phyloP scores from a whole-genome alignment of 2,888 invertebrate genomes.

The Psylliodes chrysocephalus region DNA sequence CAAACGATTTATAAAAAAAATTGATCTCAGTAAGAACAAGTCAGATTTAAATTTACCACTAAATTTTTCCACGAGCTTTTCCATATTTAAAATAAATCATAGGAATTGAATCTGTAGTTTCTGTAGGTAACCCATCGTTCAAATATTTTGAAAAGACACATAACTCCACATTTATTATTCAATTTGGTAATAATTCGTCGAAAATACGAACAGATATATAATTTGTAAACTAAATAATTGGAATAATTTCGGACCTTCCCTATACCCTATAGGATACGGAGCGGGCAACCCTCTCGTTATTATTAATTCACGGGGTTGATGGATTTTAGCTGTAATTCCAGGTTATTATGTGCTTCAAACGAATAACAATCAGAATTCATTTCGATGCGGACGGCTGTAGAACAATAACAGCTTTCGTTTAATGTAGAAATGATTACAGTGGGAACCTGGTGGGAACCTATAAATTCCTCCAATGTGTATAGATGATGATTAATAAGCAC shows the following conservation, averaged over 20 bases:
- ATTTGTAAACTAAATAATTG: neutral
- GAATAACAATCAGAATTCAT: neutral
- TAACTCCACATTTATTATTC: too few relatives aligned
- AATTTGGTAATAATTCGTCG: too few relatives aligned
- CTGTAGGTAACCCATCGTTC: too few relatives aligned
- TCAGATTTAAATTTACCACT: too few relatives aligned
- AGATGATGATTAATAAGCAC: too few relatives aligned
- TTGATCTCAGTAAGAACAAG: too few relatives aligned
- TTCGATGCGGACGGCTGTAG: neutral
- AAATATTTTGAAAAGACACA: too few relatives aligned
- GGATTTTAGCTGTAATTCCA: conserved; percentile 3
- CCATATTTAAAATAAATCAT: too few relatives aligned
- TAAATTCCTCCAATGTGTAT: neutral
- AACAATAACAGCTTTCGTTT: neutral
- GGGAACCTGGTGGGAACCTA: neutral
- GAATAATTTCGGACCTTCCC: neutral
- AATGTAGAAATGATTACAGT: neutral
- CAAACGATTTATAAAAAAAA: too few relatives aligned
- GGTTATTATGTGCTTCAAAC: neutral
- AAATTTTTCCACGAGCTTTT: too few relatives aligned
- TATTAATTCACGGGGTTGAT: neutral
- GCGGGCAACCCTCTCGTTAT: neutral
- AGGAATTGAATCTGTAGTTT: too few relatives aligned
- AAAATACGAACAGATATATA: neutral
- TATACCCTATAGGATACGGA: neutral